A percentile compares a stretch with the other conserved stretches of the same genome.
Evolutionary conservation across 2,888 invertebrate species (phyloP).

Genomic region (Caenorhabditis macrosperma): DNA sequence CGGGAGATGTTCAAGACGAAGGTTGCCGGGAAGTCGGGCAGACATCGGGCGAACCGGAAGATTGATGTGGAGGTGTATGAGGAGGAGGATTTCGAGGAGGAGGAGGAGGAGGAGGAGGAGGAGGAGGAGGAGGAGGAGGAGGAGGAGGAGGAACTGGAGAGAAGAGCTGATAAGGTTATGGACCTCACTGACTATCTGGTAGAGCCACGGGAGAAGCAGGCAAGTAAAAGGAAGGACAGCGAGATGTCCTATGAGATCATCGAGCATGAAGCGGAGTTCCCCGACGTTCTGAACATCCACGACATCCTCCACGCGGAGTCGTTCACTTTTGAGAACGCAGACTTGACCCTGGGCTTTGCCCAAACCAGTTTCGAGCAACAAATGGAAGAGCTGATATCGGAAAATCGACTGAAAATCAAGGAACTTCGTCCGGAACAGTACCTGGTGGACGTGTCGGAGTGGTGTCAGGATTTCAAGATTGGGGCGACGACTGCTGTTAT

Average conservation of each 20-base stretch:
- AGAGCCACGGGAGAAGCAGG: slow-evolving; percentile 3
- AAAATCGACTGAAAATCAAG: slow-evolving; percentile 23
- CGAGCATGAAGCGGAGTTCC: not conserved
- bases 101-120: slow-evolving; percentile 2
- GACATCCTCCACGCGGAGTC: too few relatives aligned
- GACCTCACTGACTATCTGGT: slow-evolving; percentile 11
- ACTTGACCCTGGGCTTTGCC: not conserved
- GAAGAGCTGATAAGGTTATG: not conserved
- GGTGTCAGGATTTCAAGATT: not conserved
- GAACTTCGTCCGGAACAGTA: slow-evolving; percentile 26
- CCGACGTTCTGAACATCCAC: slow-evolving; percentile 21
- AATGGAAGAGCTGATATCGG: not conserved
- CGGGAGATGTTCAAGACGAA: slow-evolving; percentile 20
- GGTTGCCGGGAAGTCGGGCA: slow-evolving; percentile 16
- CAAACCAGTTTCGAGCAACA: not conserved
- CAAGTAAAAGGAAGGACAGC: slow-evolving; percentile 21
- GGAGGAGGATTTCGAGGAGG: slow-evolving; percentile 4
- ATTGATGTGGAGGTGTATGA: slow-evolving; percentile 16
- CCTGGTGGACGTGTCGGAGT: slow-evolving; percentile 24
- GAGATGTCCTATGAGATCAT: slow-evolving; percentile 19
- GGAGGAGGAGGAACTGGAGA: not conserved
- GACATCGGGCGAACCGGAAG: slow-evolving; percentile 21
- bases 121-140: slow-evolving; percentile 1
- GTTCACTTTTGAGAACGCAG: too few relatives aligned
- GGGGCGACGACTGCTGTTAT: slow-evolving; percentile 39